Evolutionary conservation across 2,113 vertebrate genomes (phyloP).

Genomic region (Podarcis cretensis): DNA sequence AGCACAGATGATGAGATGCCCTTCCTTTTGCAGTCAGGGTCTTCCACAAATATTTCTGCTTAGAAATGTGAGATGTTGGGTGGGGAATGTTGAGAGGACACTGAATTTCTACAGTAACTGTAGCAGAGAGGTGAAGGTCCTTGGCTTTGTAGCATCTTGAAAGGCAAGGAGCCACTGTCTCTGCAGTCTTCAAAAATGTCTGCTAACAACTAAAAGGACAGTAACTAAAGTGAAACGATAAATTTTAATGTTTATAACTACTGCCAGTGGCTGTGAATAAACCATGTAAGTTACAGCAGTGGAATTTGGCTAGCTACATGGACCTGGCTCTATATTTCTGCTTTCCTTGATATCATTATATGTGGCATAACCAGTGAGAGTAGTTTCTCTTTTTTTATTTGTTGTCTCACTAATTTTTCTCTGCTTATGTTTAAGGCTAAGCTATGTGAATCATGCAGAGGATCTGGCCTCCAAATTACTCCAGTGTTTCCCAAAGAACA

Average conservation of each 20-base stretch:
- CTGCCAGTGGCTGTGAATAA: background rate
- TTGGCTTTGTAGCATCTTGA: background rate
- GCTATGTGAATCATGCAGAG: conserved; percentile 92
- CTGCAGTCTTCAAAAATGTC: background rate
- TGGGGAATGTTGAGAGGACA: background rate
- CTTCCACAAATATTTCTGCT: background rate
- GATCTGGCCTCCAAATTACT: conserved; percentile 95
- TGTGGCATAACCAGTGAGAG: background rate
- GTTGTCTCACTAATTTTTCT: conserved; percentile 9
- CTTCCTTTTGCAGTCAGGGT: background rate
- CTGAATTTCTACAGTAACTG: background rate
- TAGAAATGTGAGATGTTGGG: background rate
- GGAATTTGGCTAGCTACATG: background rate
- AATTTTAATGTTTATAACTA: background rate
- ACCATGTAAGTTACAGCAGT: background rate
- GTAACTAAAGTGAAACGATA: background rate
- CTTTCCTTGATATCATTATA: background rate
- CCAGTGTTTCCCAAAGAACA: conserved; percentile 98
- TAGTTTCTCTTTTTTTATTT: conserved; percentile 2
- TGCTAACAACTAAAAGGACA: background rate
- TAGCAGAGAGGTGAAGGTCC: background rate
- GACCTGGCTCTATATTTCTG: background rate
- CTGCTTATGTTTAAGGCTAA: conserved; percentile 83
- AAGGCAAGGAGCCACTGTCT: background rate
- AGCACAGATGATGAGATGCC: background rate